Percentiles rank a stretch among this genome's conserved stretches.
Evolutionary conservation across 2,797 vertebrate species (phyloP).

Genomic region (Anguilla pacifica): DNA sequence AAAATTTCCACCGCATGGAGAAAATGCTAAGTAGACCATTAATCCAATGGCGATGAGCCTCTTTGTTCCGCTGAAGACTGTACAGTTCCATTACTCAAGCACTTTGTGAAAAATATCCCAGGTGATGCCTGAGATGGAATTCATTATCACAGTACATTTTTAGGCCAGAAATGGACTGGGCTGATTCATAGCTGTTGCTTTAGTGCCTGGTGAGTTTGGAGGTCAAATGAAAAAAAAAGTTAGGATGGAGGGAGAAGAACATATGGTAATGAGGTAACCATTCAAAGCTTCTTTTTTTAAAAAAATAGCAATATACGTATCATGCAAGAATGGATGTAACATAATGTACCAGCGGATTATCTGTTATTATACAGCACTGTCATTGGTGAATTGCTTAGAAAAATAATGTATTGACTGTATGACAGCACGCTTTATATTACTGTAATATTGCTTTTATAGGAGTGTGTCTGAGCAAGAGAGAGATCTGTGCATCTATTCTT

Average conservation of each 20-base stretch:
- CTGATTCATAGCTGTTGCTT: slow-evolving; percentile 4
- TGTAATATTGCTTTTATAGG: background rate
- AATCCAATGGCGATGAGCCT: background rate
- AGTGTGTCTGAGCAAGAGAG: background rate
- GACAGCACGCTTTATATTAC: background rate
- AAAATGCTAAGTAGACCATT: background rate
- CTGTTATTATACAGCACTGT: background rate
- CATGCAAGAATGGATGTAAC: background rate
- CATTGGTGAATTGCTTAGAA: background rate
- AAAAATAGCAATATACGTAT: background rate
- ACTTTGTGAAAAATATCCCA: background rate
- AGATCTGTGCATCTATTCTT: background rate
- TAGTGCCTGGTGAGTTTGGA: background rate
- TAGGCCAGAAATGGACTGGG: background rate
- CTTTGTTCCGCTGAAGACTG: background rate
- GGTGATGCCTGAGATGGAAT: background rate
- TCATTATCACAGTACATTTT: background rate
- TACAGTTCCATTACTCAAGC: background rate
- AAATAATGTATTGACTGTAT: background rate
- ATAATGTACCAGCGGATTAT: background rate
- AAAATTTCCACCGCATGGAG: background rate
- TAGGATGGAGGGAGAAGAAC: background rate
- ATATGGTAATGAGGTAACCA: background rate
- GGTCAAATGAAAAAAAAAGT: background rate
- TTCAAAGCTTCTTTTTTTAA: background rate